Base-by-base conservation (phyloP, 35 echinoderm and acorn worm genomes). In the Acanthaster planci region DNA sequence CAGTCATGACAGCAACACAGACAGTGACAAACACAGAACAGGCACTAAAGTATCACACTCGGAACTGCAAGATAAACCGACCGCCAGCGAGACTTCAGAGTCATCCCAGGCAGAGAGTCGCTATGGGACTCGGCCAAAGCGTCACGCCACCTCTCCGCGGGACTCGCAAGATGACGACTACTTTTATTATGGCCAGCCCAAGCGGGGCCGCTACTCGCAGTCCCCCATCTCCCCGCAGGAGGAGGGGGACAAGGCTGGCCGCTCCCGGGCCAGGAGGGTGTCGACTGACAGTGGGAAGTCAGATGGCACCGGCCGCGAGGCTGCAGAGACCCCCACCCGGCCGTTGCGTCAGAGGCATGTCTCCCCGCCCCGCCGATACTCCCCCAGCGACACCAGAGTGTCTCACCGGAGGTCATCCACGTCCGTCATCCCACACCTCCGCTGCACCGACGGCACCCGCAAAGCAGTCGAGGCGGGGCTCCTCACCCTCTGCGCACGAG, bases 401-500 rank as follows among this genome's bases (percentile, higher is more conserved):
- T 26, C 53, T 9, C 29, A 51, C 4, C 22, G 55, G 27, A 83
- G 64, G 64, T 26, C 64, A 26, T 72, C 64, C 2, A 36, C 64
- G 2, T n/a, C 30, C 50, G 27, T 68, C 55, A 86, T 26, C 72
- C 31, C 40, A 76, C 50, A 38, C 76, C 23, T 35, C 67, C 18
- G 10, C 84, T 29, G 50, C 85, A 38, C 85, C 67, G 8, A 42
- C 22, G 6, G 40, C 19, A 26, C 36, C 50, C 12, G 38, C 39
- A 15, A 52, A 76, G 40, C 85, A 51, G 40, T 47, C 38, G 18
- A 72, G 40, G 38, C 68, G 76, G 53, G 67, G 67, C 15, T 76
- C 85, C 10, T 85, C 83, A 38, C 83, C 83, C 37, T 32, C 51
- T 30, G 42, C 85, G 8, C 29, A 76, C 32, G 85, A 87, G 76